A percentile compares a stretch with the other conserved stretches of the same genome.
Conservation (phyloP, 2,888 invertebrate species). For the Leptura quadrifasciata region DNA sequence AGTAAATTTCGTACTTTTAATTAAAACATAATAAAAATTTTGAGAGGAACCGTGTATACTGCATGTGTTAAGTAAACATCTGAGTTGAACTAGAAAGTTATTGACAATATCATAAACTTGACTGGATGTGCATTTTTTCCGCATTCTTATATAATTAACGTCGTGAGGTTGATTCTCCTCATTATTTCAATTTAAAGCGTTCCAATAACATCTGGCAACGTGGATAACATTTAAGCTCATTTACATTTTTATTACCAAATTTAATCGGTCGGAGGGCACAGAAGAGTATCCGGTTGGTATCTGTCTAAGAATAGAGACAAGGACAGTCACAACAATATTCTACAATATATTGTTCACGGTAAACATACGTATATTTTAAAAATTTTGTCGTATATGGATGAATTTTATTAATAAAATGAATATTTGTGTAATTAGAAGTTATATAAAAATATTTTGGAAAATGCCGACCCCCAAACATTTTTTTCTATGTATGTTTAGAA, state of each 20-base stretch:
- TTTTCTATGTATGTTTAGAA: too few relatives aligned
- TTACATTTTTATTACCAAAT: conserved; percentile 6
- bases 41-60: too few relatives aligned
- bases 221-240: conserved; percentile 9
- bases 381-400: too few relatives aligned
- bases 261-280: not conserved
- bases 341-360: not conserved
- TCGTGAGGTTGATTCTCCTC: not conserved
- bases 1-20: too few relatives aligned
- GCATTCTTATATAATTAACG: not conserved
- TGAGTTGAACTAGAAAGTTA: not conserved
- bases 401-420: too few relatives aligned
- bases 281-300: not conserved
- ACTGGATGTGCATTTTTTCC: not conserved
- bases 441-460: too few relatives aligned
- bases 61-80: too few relatives aligned
- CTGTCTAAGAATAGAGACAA: not conserved
- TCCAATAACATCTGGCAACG: not conserved
- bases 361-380: too few relatives aligned
- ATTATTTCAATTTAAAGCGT: not conserved
- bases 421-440: too few relatives aligned
- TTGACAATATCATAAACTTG: not conserved
- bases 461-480: too few relatives aligned
- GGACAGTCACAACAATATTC: not conserved
- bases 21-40: too few relatives aligned